Conservation (phyloP, 1,140 invertebrate species). For the Contarinia nasturtii region DNA sequence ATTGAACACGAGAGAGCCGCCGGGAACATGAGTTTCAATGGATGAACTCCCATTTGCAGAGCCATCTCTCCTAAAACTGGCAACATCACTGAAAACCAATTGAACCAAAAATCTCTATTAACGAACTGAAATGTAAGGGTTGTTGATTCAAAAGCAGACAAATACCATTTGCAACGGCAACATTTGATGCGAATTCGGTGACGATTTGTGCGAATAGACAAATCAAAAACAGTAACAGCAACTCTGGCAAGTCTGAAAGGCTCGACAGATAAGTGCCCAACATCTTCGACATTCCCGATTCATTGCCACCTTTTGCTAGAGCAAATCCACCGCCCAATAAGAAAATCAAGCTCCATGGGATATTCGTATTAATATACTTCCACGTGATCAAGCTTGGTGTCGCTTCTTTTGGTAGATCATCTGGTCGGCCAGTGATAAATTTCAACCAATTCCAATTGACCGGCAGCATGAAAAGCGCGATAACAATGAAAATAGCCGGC, state of each 20-base stretch:
- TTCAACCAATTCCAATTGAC: slow-evolving; percentile 53
- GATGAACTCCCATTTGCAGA: slow-evolving; percentile 47
- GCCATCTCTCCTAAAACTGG: slow-evolving; percentile 65
- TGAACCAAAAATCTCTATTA: too few species aligned
- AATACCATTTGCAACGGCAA: slow-evolving; percentile 55
- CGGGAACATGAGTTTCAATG: slow-evolving; percentile 73
- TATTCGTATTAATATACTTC: slow-evolving; percentile 54
- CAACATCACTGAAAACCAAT: slow-evolving; percentile 27
- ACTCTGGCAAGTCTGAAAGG: slow-evolving; percentile 29
- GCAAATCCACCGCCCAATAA: slow-evolving; percentile 70
- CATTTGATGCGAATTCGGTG: slow-evolving; percentile 70
- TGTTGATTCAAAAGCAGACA: too few species aligned
- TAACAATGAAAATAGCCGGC: slow-evolving; percentile 57
- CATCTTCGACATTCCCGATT: slow-evolving; percentile 52
- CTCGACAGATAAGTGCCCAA: slow-evolving; percentile 44
- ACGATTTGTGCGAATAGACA: slow-evolving; percentile 32
- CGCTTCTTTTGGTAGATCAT: slow-evolving; percentile 34
- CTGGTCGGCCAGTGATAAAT: slow-evolving; percentile 32
- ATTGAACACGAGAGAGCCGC: slow-evolving; percentile 61
- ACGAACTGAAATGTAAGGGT: too few species aligned
- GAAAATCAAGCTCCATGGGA: slow-evolving; percentile 60
- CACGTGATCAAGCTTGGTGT: slow-evolving; percentile 53
- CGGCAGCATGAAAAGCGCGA: slow-evolving; percentile 65
- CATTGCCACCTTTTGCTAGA: slow-evolving; percentile 60
- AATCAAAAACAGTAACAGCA: slow-evolving; percentile 35